These are phyloP conservation scores for Xanthia icteritia DNA, from an alignment of 2,888 invertebrate species.

Conservation along the genomic window DNA sequence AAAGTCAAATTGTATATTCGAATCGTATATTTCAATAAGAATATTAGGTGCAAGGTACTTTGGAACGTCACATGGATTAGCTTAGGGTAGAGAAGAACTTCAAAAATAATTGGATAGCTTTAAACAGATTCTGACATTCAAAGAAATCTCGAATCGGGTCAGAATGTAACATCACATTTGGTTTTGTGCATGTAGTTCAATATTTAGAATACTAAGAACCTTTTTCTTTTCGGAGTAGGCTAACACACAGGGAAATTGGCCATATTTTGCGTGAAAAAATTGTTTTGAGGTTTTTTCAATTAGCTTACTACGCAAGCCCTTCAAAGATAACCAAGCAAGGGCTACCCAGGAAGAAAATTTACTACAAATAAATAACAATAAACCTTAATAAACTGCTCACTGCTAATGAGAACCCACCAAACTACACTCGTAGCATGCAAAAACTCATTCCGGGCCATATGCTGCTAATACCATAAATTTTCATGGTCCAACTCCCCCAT, in stretches of 20 bases:
- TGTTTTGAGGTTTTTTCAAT: neutral
- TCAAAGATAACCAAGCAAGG: neutral
- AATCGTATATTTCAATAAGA: too few relatives aligned
- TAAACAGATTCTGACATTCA: neutral
- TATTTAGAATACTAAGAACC: neutral
- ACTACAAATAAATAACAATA: constrained; percentile 44
- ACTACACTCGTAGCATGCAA: constrained; percentile 54
- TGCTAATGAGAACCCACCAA: constrained; percentile 57
- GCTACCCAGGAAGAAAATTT: constrained; percentile 11
- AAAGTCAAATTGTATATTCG: neutral
- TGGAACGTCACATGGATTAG: neutral
- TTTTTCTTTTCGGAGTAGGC: too few relatives aligned
- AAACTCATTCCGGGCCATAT: constrained; percentile 66
- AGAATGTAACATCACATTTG: neutral
- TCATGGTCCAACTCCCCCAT: constrained; percentile 46
- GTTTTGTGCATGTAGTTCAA: neutral
- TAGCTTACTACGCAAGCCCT: neutral
- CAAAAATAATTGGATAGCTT: neutral
- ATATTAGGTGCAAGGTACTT: neutral
- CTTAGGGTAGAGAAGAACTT: neutral
- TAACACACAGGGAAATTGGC: neutral
- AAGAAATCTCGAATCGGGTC: neutral
- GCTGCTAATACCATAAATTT: constrained; percentile 70
- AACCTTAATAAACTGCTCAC: constrained; percentile 33
- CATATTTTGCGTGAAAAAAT: neutral